Conservation (phyloP, 2,888 invertebrate species). For the Macrosoma leucophasiata region DNA sequence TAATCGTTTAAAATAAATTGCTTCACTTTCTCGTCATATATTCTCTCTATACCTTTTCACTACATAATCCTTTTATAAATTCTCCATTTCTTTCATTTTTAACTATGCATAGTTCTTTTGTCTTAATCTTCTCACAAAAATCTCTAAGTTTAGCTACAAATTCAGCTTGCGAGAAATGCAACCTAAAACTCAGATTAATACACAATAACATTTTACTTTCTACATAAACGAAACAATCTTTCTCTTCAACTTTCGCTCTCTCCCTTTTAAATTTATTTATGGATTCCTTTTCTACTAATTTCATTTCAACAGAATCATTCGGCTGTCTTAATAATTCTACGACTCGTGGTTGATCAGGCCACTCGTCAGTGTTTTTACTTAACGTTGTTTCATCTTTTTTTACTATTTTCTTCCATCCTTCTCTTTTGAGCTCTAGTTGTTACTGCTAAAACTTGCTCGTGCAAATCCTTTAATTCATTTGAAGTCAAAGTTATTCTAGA, state of each 20-base stretch:
- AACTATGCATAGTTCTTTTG: too few species aligned
- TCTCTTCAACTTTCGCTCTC: not conserved
- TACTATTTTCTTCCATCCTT: not conserved
- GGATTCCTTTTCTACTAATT: not conserved
- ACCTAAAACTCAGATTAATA: slow-evolving; percentile 2
- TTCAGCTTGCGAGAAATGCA: too few species aligned
- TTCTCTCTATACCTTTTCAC: too few species aligned
- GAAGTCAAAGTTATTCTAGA: slow-evolving; percentile 11
- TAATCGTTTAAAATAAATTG: too few species aligned
- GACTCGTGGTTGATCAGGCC: slow-evolving; percentile 10
- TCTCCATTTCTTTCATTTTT: too few species aligned
- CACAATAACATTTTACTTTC: slow-evolving; percentile 1
- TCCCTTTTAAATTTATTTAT: slow-evolving; percentile 1
- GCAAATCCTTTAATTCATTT: slow-evolving; percentile 19
- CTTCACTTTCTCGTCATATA: too few species aligned
- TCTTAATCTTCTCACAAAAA: too few species aligned
- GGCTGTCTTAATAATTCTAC: slow-evolving; percentile 2
- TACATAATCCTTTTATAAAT: too few species aligned
- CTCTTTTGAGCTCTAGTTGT: not conserved
- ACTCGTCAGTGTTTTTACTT: not conserved
- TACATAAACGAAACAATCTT: slow-evolving; percentile 1
- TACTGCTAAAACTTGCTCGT: slow-evolving; percentile 3
- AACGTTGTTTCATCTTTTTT: too few species aligned
- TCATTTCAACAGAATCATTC: slow-evolving; percentile 3
- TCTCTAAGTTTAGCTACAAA: too few species aligned